Base-by-base conservation (phyloP, 30 jellyfish, hydroid and myxozoan genomes). In the Cassiopea xamachana region DNA sequence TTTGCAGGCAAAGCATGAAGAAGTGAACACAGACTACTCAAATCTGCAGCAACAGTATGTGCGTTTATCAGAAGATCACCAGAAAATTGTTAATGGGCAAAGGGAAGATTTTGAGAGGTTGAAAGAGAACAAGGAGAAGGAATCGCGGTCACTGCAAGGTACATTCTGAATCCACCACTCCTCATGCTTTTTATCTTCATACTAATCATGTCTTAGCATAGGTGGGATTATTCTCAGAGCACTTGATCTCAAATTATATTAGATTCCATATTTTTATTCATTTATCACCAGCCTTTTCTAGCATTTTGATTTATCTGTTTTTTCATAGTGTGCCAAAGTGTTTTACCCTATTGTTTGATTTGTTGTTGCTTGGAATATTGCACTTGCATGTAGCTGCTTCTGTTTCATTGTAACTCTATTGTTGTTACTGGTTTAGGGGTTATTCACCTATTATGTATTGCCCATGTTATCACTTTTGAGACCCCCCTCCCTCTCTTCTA, bases 21-120 rank as follows among this genome's bases (percentile, higher is more conserved):
- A 93, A 89, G 81, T 89, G 9, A 49, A 77, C 16, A 80, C 79
- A 44, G 95, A 89, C 62, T 85, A 89, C 76, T 69, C 88, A 45
- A 81, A 92, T 84, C 46, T 93, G 82, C 97, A 93, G 64, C 97
- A 89, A 69, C 98, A 93, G 84, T 93, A 93, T 75, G 97, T 88
- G 9, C 78, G 98, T 18, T 83, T 93, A 80, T 69, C 97, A 9
- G 94, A 89, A 49, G 97, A 93, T 59, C 98, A 93, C 47, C 93
- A 89, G 87, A 73, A 79, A 59, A 81, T 93, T 64, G 95, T 89
- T 9, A 83, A 59, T 67, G 94, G 93, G 8, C 89, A 82, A 46
- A 93, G 89, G 80, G 95, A 82, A 19, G 98, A 93, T 59, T 93
- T 49, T 80, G 91, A 89, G 64, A 89, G 84, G 83, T 74, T 93